Evolutionary conservation across 1,140 invertebrate genomes (phyloP), one percentile per base, ranked within the genome.

Genomic region (Drosophila azteca): DNA sequence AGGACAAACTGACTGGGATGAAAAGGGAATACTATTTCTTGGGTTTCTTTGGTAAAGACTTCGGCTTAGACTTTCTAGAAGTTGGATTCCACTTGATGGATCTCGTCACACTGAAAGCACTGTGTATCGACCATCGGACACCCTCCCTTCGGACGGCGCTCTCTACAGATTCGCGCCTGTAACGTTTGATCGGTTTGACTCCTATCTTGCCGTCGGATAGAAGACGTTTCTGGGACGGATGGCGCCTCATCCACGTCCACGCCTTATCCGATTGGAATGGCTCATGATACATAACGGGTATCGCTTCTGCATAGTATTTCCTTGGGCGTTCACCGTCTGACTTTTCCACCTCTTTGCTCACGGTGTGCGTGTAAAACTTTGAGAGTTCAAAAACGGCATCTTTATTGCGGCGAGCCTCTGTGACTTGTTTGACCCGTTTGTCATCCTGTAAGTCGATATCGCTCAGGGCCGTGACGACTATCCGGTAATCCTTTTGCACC

Each of bases 161-260:
- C 6, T 17, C 8, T 0, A 75, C 0, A 0, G 76, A 45, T 1
- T 31, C 2, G 0, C 52, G 57, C 13, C 20, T 41, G 39, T 72
- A 57, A 2, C 46, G 68, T 1, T 29, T 35, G 2, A 67, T 44
- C 35, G 6, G 5, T 5, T 17, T 5, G 2, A 4, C 0, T 2
- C 55, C 52, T 3, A 67, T 0, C 0, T 17, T 9, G 6, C 52
- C 43, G 11, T 55, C 24, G 0, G 41, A 0, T 6, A 20, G 45
- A 0, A 66, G 0, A 0, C 55, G 50, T 4, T 24, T n/a, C 24
- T 66, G 67, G 7, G 39, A 11, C 0, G 76, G 52, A 62, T 58
- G 46, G n/a, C 66, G 60, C 8, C 60, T 55, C 5, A 58, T 5
- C 76, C 62, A 63, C 3, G 67, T 77, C 26, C 39, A 41, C 6